Base-by-base conservation (phyloP, 2,888 invertebrate genomes). In the Colostygia pectinataria region DNA sequence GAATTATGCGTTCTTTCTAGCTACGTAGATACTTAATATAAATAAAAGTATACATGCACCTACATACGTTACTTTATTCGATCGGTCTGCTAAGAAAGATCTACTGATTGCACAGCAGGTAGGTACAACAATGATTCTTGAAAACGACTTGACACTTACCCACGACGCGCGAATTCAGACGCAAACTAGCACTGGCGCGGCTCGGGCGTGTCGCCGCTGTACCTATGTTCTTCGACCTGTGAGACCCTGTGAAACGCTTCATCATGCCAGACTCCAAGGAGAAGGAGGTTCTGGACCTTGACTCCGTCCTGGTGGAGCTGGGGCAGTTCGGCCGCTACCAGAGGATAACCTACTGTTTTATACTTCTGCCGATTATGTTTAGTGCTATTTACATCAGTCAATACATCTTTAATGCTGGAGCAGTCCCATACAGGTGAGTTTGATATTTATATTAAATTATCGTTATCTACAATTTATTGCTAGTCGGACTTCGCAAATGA, bases 351-450 rank as follows among this genome's bases (percentile, higher is more conserved):
- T 91, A 84, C 60, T 59, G 71, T 28, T 69, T 88, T 39, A 82
- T 92, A 15, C 74, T 90, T 38, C 14, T 91, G 25, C 84, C 91
- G 2, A 77, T 92, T 7, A 53, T 91, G 47, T 80, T 89, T 57
- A 77, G 84, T 34, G 90, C 91, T 0, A 67, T 87, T 14, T 90
- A 86, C 59, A 83, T 80, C 49, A 74, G 83, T 15, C 86, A 88
- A 57, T 92, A 90, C 53, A 81, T 91, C 33, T 92, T 92, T 60
- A 83, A 88, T 1, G 91, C 91, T 1, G 87, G 80, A 1, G 78
- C 79, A 32, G 65, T 88, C 1, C 68, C 74, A n/a, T 87, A 50
- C 12, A 54, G 53, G 53, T 49, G 12, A 38, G 53, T 36, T 8
- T 13, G n/a, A n/a, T n/a, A n/a, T n/a, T n/a, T n/a, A n/a, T n/a